phyloP scores from a whole-genome alignment of 2,113 vertebrate species.

The Petaurus breviceps region DNA sequence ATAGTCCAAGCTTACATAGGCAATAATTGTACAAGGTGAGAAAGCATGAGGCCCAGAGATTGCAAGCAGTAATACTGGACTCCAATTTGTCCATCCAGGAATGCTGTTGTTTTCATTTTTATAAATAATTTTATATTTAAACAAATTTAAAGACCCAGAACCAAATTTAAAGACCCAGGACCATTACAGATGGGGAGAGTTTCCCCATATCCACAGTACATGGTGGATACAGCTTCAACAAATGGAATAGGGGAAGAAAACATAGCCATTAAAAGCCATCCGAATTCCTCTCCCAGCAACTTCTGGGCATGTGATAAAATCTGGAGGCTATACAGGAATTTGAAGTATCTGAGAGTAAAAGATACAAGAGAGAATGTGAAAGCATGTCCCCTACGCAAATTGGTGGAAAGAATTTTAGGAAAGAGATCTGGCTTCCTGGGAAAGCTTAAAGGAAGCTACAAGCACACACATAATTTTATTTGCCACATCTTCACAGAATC shows the following conservation, averaged over 20 bases:
- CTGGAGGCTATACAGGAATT: not conserved
- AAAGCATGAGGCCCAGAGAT: not conserved
- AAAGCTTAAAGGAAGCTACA: not conserved
- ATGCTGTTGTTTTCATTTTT: not conserved
- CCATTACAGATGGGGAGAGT: not conserved
- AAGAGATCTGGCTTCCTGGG: not conserved
- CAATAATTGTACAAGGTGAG: not conserved
- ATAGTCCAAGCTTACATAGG: not conserved
- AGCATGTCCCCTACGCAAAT: not conserved
- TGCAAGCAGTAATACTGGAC: not conserved
- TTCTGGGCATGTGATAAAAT: not conserved
- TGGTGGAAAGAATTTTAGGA: not conserved
- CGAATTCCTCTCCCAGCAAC: not conserved
- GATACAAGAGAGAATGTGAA: not conserved
- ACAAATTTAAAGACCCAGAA: not conserved
- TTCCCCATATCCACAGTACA: not conserved
- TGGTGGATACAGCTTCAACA: not conserved
- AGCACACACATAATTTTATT: not conserved
- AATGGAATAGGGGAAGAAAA: not conserved
- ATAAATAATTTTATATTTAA: not conserved
- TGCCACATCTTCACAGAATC: not conserved
- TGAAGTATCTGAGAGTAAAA: not conserved
- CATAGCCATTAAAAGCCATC: not conserved
- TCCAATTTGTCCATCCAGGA: not conserved
- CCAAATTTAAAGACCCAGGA: too few relatives aligned